These are phyloP conservation scores for Stictonetta naevosa DNA, from an alignment of 2,113 vertebrate species.

Conservation along the genomic window DNA sequence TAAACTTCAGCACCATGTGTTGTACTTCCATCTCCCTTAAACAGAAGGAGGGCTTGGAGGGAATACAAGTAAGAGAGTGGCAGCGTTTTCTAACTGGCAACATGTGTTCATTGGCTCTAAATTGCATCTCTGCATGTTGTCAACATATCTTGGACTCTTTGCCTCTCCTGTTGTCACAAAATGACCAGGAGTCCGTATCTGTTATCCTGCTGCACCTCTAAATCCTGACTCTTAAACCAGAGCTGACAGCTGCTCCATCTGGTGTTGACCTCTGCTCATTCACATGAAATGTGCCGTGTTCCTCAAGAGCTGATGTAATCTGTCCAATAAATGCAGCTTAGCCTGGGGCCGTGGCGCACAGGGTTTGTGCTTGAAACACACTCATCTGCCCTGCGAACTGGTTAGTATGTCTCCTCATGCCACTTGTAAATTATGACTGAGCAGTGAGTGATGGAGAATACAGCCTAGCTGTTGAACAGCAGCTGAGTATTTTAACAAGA, in stretches of 20 bases:
- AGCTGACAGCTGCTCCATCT: constrained; percentile 26
- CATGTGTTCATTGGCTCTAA: background rate
- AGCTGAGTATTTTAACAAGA: background rate
- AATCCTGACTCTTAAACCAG: background rate
- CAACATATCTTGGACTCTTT: background rate
- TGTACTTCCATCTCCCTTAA: background rate
- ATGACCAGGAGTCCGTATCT: background rate
- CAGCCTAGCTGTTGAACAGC: background rate
- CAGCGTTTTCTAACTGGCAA: background rate
- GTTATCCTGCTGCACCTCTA: background rate
- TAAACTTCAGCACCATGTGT: background rate
- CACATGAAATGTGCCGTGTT: background rate
- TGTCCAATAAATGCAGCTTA: background rate
- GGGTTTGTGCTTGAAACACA: background rate
- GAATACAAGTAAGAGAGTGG: background rate
- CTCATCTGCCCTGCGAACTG: background rate
- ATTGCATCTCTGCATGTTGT: background rate
- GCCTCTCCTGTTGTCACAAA: background rate
- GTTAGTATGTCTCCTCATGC: background rate
- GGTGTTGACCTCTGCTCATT: constrained; percentile 16
- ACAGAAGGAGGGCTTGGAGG: background rate
- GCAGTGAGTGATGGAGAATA: background rate
- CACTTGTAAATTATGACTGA: background rate
- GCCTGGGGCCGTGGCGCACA: background rate
- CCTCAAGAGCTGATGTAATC: background rate